Evolutionary conservation across 2,113 vertebrate species (phyloP).

Genomic region (Otus sunia): DNA sequence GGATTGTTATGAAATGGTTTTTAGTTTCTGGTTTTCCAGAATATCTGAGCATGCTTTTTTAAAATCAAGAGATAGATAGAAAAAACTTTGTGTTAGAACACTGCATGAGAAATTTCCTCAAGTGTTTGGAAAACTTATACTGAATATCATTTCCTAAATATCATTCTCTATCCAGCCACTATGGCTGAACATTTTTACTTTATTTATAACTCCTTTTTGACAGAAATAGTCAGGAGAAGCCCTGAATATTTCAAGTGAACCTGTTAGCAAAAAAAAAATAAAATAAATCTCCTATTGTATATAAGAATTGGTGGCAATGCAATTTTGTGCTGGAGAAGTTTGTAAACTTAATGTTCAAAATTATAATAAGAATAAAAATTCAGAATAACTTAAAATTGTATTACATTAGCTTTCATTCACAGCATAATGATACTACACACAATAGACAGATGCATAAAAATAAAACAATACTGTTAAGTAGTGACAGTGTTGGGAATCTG

Average conservation of each 20-base stretch:
- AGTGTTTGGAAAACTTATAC: background rate
- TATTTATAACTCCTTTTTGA: background rate
- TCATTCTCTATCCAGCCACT: background rate
- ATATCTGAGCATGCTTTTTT: background rate
- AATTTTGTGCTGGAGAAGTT: background rate
- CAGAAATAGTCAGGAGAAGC: background rate
- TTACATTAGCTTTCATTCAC: background rate
- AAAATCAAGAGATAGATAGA: background rate
- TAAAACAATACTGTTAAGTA: background rate
- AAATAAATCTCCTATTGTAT: background rate
- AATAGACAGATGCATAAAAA: background rate
- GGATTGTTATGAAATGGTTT: background rate
- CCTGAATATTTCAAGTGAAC: background rate
- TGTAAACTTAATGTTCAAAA: background rate
- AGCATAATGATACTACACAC: background rate
- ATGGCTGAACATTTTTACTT: background rate
- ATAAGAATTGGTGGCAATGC: background rate
- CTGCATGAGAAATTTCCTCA: background rate
- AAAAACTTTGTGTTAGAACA: background rate
- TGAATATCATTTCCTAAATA: background rate
- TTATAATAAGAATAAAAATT: background rate
- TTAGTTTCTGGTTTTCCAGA: background rate
- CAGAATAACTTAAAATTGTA: background rate
- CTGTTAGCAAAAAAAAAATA: background rate
- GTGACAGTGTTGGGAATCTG: background rate